Evolutionary conservation across 2,113 vertebrate species (phyloP).

Genomic region (Tyto alba): DNA sequence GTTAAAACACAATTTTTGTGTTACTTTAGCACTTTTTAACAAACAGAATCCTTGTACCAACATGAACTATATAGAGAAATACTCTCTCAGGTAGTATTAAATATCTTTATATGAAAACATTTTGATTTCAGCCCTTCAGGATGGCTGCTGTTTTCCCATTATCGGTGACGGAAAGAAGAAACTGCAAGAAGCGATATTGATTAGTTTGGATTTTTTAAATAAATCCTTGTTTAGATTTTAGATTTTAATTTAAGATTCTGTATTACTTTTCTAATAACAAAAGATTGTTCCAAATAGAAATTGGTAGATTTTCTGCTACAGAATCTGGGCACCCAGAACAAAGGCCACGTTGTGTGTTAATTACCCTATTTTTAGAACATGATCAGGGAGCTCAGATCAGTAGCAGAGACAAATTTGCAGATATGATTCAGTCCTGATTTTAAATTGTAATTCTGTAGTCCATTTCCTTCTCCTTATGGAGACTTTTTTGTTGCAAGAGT

Average conservation of each 20-base stretch:
- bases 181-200: not conserved
- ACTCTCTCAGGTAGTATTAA: not conserved
- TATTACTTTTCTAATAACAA: not conserved
- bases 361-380: conserved; percentile 8
- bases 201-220: too few species aligned
- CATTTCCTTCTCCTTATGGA: not conserved
- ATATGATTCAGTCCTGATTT: not conserved
- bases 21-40: not conserved
- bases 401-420: not conserved
- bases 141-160: not conserved
- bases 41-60: not conserved
- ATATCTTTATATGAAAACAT: not conserved
- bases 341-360: conserved; percentile 2
- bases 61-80: not conserved
- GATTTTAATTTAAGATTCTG: not conserved
- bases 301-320: not conserved
- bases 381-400: not conserved
- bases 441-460: not conserved
- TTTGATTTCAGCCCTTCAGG: not conserved
- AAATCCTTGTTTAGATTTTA: not conserved
- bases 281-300: not conserved
- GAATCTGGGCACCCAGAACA: not conserved
- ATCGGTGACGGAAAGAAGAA: not conserved
- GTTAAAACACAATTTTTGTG: not conserved
- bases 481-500: not conserved